These are phyloP conservation scores for Ceratina calcarata DNA, from an alignment of 1,140 invertebrate species.

Conservation along the genomic window DNA sequence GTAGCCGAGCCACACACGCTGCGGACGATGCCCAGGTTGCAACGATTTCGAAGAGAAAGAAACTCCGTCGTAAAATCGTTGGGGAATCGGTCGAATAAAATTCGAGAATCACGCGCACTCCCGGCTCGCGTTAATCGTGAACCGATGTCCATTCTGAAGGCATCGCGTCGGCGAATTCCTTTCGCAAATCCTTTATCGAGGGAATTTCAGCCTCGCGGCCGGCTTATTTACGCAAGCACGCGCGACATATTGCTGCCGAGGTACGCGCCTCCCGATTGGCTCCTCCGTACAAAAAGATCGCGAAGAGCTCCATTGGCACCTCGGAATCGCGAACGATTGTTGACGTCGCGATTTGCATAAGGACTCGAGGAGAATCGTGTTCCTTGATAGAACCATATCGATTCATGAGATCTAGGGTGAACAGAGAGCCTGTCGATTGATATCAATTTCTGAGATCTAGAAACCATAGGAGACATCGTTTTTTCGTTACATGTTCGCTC, in stretches of 20 bases:
- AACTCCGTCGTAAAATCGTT: neutral
- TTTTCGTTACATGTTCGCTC: neutral
- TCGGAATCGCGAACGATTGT: neutral
- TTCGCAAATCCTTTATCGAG: too few species aligned
- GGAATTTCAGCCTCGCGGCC: neutral
- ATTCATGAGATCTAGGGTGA: neutral
- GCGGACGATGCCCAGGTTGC: neutral
- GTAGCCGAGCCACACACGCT: neutral
- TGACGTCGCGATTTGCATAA: neutral
- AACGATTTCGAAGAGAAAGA: neutral
- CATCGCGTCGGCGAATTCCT: slow-evolving; percentile 1
- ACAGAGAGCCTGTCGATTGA: neutral
- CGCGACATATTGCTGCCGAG: neutral
- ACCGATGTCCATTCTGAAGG: slow-evolving; percentile 16
- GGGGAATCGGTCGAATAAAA: slow-evolving; percentile 18
- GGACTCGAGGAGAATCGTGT: neutral
- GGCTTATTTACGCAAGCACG: slow-evolving; percentile 4
- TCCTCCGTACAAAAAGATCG: neutral
- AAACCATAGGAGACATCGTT: too few species aligned
- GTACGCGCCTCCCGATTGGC: neutral
- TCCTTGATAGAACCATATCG: neutral
- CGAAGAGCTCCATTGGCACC: neutral
- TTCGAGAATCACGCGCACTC: neutral
- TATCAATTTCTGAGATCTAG: neutral
- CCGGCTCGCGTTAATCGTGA: slow-evolving; percentile 32